These are phyloP conservation scores for Callionymus lyra DNA, from an alignment of 2,113 vertebrate species.

Conservation along the genomic window DNA sequence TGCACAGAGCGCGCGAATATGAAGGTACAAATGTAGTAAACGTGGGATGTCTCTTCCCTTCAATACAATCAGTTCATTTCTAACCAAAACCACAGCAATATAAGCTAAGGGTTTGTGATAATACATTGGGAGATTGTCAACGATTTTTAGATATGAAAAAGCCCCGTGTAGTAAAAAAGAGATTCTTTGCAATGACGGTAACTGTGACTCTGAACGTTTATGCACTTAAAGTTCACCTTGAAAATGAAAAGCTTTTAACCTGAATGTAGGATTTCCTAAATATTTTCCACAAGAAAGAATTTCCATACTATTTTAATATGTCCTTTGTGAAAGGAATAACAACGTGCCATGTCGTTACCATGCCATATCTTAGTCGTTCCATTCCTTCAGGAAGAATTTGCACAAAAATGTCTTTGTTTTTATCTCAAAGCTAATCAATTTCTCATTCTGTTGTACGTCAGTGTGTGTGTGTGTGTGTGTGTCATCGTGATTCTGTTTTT, in stretches of 20 bases:
- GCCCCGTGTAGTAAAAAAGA: background rate
- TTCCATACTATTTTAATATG: too few relatives aligned
- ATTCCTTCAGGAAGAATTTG: conserved; percentile 50
- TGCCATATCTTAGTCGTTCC: conserved; percentile 32
- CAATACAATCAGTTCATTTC: too few relatives aligned
- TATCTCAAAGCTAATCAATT: too few relatives aligned
- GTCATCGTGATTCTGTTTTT: too few relatives aligned
- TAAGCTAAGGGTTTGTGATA: too few relatives aligned
- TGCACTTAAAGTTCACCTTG: conserved; percentile 52
- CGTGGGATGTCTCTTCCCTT: too few relatives aligned
- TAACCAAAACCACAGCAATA: too few relatives aligned
- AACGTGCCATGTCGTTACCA: conserved; percentile 43
- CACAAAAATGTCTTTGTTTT: conserved; percentile 30
- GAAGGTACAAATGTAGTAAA: too few relatives aligned
- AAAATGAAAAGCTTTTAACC: conserved; percentile 11
- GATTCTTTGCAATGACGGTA: conserved; percentile 25
- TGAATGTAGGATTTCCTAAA: conserved; percentile 44
- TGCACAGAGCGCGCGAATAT: too few relatives aligned
- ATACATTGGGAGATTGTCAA: too few relatives aligned
- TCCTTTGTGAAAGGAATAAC: conserved; percentile 29
- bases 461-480: conserved; percentile 12
- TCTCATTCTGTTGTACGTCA: background rate
- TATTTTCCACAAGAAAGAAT: conserved; percentile 4
- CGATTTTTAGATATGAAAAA: too few relatives aligned
- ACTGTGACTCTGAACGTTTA: conserved; percentile 48